Evolutionary conservation across 2,113 vertebrate genomes (phyloP).

Genomic region (Eolophus roseicapilla): DNA sequence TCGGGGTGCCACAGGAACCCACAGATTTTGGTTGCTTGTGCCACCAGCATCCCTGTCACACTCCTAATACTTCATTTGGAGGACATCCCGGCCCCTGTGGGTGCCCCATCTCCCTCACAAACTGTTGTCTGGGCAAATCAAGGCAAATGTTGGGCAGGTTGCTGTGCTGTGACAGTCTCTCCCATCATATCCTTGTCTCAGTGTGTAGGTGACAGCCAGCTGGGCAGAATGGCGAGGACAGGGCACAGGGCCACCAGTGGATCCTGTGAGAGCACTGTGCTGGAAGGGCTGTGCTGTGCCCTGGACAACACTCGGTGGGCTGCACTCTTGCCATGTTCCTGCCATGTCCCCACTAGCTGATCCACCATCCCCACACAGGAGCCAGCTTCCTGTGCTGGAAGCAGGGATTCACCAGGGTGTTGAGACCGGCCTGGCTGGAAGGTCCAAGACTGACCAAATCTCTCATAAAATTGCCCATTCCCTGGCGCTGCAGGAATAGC

Average conservation of each 20-base stretch:
- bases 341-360: fast-evolving
- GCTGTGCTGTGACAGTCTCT: background rate
- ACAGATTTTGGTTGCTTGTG: background rate
- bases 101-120: background rate
- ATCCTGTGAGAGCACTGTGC: too few species aligned
- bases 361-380: fast-evolving
- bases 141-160: background rate
- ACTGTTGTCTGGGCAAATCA: background rate
- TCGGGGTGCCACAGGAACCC: background rate
- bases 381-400: fast-evolving
- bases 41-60: background rate
- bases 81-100: fast-evolving
- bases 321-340: fast-evolving
- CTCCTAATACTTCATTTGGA: background rate
- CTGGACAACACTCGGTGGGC: fast-evolving
- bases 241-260: background rate
- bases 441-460: background rate
- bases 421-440: fast-evolving
- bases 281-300: background rate
- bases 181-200: background rate
- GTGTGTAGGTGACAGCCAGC: background rate
- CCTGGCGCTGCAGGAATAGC: background rate
- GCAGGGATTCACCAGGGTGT: fast-evolving
- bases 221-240: fast-evolving
- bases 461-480: background rate